Base-by-base conservation (phyloP, 2,113 vertebrate species). In the Oncorhynchus masou region DNA sequence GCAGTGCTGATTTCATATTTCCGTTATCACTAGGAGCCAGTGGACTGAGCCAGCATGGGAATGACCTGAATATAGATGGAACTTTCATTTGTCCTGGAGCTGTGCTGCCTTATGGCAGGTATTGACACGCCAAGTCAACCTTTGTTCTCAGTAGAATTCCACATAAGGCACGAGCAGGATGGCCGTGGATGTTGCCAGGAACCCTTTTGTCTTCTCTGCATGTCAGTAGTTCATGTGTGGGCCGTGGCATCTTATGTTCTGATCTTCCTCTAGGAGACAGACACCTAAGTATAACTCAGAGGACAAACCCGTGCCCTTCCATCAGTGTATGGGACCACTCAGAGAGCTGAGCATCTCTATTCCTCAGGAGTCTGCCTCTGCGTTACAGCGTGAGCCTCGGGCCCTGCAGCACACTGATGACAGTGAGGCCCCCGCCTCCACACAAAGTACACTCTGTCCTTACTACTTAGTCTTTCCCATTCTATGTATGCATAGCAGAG, bases 1-100 rank as follows among this genome's bases (percentile, higher is more conserved):
- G 25, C 70, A 79, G 72, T 80, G 82, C 62, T 64, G 77, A 86
- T 88, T 85, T 77, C 57, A 81, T 76, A 65, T 88, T 78, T 87
- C 51, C 48, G 64, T 84, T 90, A 88, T 88, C 82, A 83, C 74
- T 20, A n/a, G 39, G 74, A 75, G 39, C 25, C 87, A 86, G 83
- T 69, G 71, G 71, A 75, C 51, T 68, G 73, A 70, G 67, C 16
- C 20, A 59, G 71, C 73, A 68, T 15, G 73, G 71, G 57, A 57
- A 78, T 73, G 81, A 84, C 85, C 86, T 84, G 80, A 84, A 86
- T 83, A 81, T 76, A 29, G 79, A 81, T 45, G 73, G 57, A 31
- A 68, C 73, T 67, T 70, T 82, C 77, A 39, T 83, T 29, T 34
- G 68, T 15, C 49, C 54, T 57, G 25, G 68, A 67, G 70, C 82